Evolutionary conservation across 2,888 invertebrate genomes (phyloP), one percentile per base, ranked within the genome.

Genomic region (Pogonocherus hispidulus): DNA sequence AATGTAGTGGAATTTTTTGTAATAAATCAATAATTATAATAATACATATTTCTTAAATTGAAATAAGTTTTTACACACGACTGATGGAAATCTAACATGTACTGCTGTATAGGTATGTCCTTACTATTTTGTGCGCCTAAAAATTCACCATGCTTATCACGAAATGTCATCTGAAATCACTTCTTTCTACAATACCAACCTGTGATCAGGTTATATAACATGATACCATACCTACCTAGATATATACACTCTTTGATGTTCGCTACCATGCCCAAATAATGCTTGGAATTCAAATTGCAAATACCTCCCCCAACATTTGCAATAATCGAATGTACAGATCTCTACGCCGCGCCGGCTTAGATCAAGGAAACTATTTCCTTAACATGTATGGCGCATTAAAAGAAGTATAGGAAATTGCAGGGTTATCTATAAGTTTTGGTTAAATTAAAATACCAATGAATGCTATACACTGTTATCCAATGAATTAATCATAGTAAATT

Each of bases 251-350:
- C 65, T 72, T 67, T 65, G 63, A 56, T 67, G 47, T 66, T 66
- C 46, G 2, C 56, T 67, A 35, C 51, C 47, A 56, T 66, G 46
- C 22, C 49, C 22, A 69, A 71, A 54, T 65, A 51, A 64, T 72
- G 67, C 59, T 37, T 54, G 63, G 67, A 69, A 67, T 72, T 67
- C 69, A 64, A 64, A 71, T 69, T 64, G 64, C 67, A 71, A 64
- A 59, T 63, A 41, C 35, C 60, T 60, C 14, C 49, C n/a, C 57
- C 60, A 63, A 71, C 68, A 68, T 71, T 63, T 66, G 71, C 66
- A 68, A 66, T 69, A 71, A 69, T 69, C 71, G 63, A 66, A 66
- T 66, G 59, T 60, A 63, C 67, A 66, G 60, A 68, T 68, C 57
- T 67, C 3, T 8, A 27, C 8, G 27, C 27, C 27, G 35, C 54